Evolutionary conservation across 2,888 invertebrate genomes (phyloP).

Genomic region (Chloroclysta siterata): DNA sequence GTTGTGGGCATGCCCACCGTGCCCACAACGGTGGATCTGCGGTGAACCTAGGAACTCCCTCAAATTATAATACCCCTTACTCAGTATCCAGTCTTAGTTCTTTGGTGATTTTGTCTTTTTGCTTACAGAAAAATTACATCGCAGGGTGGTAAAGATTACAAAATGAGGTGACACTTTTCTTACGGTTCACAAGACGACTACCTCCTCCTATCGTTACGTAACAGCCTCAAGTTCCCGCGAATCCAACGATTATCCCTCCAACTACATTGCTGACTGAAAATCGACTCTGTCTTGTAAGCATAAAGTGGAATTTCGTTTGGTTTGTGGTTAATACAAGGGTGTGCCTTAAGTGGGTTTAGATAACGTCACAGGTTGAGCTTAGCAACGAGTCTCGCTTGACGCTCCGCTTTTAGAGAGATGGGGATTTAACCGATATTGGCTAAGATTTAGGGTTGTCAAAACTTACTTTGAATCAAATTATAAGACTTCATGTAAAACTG

Average conservation of each 20-base stretch:
- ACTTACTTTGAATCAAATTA: background rate
- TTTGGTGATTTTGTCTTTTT: too few relatives aligned
- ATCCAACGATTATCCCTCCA: conserved; percentile 58
- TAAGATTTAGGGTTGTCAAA: conserved; percentile 61
- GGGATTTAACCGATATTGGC: conserved; percentile 73
- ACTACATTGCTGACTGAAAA: conserved; percentile 9
- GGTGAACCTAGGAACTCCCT: too few relatives aligned
- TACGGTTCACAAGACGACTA: conserved; percentile 43
- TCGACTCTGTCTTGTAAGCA: background rate
- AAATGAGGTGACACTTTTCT: conserved; percentile 39
- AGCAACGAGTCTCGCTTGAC: conserved; percentile 79
- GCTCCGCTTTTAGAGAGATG: conserved; percentile 73
- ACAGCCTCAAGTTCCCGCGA: conserved; percentile 47
- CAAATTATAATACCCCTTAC: too few relatives aligned
- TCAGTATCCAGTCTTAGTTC: too few relatives aligned
- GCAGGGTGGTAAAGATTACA: conserved; percentile 1
- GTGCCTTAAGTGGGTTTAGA: conserved; percentile 59
- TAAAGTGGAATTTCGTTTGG: conserved; percentile 35
- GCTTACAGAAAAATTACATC: too few relatives aligned
- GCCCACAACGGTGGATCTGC: too few relatives aligned
- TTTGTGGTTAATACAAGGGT: conserved; percentile 46
- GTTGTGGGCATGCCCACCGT: too few relatives aligned
- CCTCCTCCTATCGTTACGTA: conserved; percentile 60
- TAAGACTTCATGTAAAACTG: too few relatives aligned
- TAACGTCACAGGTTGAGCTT: conserved; percentile 80